These are phyloP conservation scores for Epiblema foenella DNA, from an alignment of 2,888 invertebrate species.

Conservation along the genomic window DNA sequence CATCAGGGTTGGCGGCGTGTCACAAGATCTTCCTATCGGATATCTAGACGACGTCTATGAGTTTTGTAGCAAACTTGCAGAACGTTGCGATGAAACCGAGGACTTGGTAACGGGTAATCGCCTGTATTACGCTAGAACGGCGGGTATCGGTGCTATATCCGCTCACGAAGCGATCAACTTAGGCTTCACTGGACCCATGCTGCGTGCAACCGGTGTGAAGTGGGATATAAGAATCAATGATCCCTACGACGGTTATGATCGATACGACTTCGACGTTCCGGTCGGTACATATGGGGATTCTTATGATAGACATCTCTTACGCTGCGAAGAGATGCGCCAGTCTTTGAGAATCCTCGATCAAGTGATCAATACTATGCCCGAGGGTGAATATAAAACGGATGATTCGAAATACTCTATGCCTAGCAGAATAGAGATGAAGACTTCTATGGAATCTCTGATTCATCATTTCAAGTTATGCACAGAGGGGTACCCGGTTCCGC, in stretches of 20 bases:
- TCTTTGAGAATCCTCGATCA: conserved; percentile 91
- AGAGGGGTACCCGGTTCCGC: conserved; percentile 93
- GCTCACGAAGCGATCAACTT: conserved; percentile 91
- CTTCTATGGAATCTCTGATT: conserved; percentile 93
- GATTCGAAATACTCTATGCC: conserved; percentile 92
- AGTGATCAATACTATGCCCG: conserved; percentile 93
- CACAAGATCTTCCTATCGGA: conserved; percentile 84
- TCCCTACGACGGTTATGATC: conserved; percentile 94
- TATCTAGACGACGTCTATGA: conserved; percentile 92
- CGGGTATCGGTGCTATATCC: conserved; percentile 89
- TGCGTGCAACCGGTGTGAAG: conserved; percentile 92
- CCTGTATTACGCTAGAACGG: conserved; percentile 86
- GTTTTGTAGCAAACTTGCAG: conserved; percentile 87
- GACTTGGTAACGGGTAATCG: conserved; percentile 91
- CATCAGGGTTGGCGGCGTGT: conserved; percentile 92
- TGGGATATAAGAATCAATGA: conserved; percentile 93
- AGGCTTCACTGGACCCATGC: conserved; percentile 89
- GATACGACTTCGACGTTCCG: conserved; percentile 93
- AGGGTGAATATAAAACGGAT: conserved; percentile 91
- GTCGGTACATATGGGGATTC: conserved; percentile 93
- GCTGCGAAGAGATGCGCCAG: conserved; percentile 90
- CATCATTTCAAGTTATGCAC: conserved; percentile 95
- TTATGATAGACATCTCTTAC: conserved; percentile 91
- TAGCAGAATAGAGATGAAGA: conserved; percentile 92
- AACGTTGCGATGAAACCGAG: conserved; percentile 93